Base-by-base conservation (phyloP, 2,797 vertebrate species). In the Odontamblyopus rebecca region DNA sequence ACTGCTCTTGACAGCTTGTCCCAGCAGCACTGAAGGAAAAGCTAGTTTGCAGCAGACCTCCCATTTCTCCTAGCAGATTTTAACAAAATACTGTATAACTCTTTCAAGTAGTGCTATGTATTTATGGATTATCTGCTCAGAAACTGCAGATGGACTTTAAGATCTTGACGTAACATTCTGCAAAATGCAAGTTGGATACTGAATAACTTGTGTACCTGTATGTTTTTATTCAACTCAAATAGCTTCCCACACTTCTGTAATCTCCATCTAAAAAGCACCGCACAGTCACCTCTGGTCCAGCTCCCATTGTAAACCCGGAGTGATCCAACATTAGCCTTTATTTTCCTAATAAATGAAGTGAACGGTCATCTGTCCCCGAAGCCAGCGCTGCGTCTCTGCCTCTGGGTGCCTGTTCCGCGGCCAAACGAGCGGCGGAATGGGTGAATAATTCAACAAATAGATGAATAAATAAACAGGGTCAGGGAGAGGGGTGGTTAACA, bases 381-480 rank as follows among this genome's bases (percentile, higher is more conserved):
- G 85, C 81, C 68, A 85, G 75, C 30, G 53, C 84, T 80, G 77
- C 78, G 16, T 81, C 82, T 84, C 81, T 27, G 79, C 86, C 79
- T 82, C 68, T 90, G 86, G 95, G 94, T 92, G 94, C 94, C 94
- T 93, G 92, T 94, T 94, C 94, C 94, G 86, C 29, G 74, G 77
- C 82, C 84, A 87, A 90, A 91, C 75, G 76, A 89, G 81, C 83
- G 56, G 74, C 70, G 87, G 80, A 89, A 88, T 82, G 85, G 83
- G 85, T 91, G 95, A 91, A 90, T 91, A 89, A 89, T 91, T 85
- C 75, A 90, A 83, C 88, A 89, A 91, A 89, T 87, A 89, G 84
- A 90, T 89, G 86, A 91, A 91, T 92, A 87, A 90, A 86, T 89
- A 95, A 96, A 86, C 78, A 83, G 76, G 87, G 83, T 76, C 67